Base-by-base conservation (phyloP, 2,888 invertebrate species). In the Leptinotarsa juncta region DNA sequence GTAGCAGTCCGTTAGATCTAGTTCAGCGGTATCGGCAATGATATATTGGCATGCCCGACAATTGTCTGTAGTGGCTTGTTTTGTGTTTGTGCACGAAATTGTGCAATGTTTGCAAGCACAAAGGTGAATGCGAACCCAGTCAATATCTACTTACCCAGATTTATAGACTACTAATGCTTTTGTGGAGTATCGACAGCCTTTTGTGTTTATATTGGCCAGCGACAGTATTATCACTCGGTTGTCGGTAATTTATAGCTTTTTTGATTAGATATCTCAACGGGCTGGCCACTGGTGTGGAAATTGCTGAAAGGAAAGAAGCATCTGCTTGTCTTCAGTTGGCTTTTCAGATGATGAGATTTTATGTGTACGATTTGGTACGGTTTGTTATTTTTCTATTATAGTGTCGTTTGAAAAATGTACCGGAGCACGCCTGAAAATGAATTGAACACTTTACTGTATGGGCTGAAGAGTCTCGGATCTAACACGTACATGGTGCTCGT, bases 111-210 rank as follows among this genome's bases (percentile, higher is more conserved):
- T 85, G 85, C 83, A 84, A 84, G 84, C 85, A 83, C 82, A 83
- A 83, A 79, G 77, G 79, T 77, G 82, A 83, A 82, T 83, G 84
- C 82, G 81, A 84, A 86, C 85, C 84, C 85, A 85, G 73, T 77
- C 71, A 62, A 69, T 75, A 75, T 77, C 78, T 85, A 85, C 83
- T 86, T 85, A 84, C 82, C 78, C 80, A 86, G 86, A 88, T 88
- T 88, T 88, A 88, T 87, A 86, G 86, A 78, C 85, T 86, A 86
- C 85, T 87, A 87, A 87, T 87, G 83, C 86, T 77, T 86, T 86
- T 86, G 85, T 86, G 77, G 82, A 81, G 73, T 81, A 85, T 86
- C 84, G 86, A 86, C 82, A 83, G 84, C 85, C 86, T 83, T 84
- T 87, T 86, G 85, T 87, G 86, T 86, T 87, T 86, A 83, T 83